These are phyloP conservation scores for Elgonia sp. DNA, from an alignment of 2,888 invertebrate species.

Conservation along the genomic window DNA sequence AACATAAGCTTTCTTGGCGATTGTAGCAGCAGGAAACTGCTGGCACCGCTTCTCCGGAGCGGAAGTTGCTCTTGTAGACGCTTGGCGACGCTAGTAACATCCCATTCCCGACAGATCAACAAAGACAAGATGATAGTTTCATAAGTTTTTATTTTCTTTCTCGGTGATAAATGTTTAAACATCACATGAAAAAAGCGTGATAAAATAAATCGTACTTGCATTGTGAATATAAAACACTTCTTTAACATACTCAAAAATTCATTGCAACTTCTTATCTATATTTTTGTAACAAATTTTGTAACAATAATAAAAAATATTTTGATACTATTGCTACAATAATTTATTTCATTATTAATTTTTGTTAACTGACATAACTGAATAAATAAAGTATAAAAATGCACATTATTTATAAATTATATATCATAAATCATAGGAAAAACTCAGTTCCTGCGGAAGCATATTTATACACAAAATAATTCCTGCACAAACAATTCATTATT, in stretches of 20 bases:
- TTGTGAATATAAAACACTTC: neutral
- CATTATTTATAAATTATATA: neutral
- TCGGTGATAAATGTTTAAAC: slow-evolving; percentile 40
- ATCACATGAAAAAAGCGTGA: slow-evolving; percentile 8
- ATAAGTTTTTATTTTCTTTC: slow-evolving; percentile 9
- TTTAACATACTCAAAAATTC: neutral
- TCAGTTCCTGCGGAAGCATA: neutral
- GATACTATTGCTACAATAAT: no score
- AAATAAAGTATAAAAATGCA: no score
- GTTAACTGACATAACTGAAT: no score
- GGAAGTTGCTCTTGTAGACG: slow-evolving; percentile 73
- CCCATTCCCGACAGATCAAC: slow-evolving; percentile 56
- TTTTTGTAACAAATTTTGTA: neutral
- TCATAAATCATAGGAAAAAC: neutral
- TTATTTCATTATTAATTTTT: no score
- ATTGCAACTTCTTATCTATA: neutral
- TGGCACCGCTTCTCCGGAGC: slow-evolving; percentile 65
- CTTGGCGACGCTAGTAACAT: slow-evolving; percentile 67
- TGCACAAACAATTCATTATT: slow-evolving; percentile 40
- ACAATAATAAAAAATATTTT: no score
- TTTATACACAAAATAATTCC: slow-evolving; percentile 41
- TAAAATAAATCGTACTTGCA: slow-evolving; percentile 9
- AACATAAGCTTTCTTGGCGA: slow-evolving; percentile 72
- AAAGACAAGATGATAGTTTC: slow-evolving; percentile 52
- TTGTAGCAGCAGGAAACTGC: slow-evolving; percentile 66